Evolutionary conservation across 2,113 vertebrate genomes (phyloP), one percentile per base, ranked within the genome.

Genomic region (Tenrec ecaudatus): DNA sequence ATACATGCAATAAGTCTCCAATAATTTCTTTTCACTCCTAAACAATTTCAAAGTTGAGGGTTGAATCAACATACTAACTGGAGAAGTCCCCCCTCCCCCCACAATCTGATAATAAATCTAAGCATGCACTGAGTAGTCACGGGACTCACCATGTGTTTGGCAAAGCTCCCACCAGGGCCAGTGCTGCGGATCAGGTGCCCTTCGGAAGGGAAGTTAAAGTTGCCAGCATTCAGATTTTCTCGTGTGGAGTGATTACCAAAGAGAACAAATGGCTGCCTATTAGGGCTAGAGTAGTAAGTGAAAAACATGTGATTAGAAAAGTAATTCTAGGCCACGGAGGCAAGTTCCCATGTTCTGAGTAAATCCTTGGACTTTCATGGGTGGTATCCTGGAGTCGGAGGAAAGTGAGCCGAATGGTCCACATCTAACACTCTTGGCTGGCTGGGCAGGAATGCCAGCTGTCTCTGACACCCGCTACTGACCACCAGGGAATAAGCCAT

Each of bases 161-260:
- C 99, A 75, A 98, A 92, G 95, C 98, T 98, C 12, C 98, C 99
- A 25, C 91, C 97, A 23, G 97, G 97, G 22, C 99, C 99, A 0
- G 99, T 99, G 98, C 98, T 99, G 91, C 98, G 98, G 88, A 99
- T 98, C 96, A 99, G 98, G 87, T 99, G 99, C 89, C 99, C 99
- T 96, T 99, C 99, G 4, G 99, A 99, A 25, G 99, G 99, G 92
- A 99, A 99, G 97, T 98, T 99, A 53, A 99, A 99, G 79, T 98
- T 99, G 78, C 99, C 99, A 15, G 98, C 98, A 73, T 99, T 98
- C 96, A 99, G 88, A 86, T 99, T 99, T 40, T 99, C 98, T 88
- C 89, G 98, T 0, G 98, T 98, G 0, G 99, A 99, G 96, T 99
- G 99, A 93, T 98, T 99, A 82, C 99, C 99, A 84, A 99, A 99